These are phyloP conservation scores for Paratilapia polleni DNA, from an alignment of 2,113 vertebrate genomes.

Conservation along the genomic window DNA sequence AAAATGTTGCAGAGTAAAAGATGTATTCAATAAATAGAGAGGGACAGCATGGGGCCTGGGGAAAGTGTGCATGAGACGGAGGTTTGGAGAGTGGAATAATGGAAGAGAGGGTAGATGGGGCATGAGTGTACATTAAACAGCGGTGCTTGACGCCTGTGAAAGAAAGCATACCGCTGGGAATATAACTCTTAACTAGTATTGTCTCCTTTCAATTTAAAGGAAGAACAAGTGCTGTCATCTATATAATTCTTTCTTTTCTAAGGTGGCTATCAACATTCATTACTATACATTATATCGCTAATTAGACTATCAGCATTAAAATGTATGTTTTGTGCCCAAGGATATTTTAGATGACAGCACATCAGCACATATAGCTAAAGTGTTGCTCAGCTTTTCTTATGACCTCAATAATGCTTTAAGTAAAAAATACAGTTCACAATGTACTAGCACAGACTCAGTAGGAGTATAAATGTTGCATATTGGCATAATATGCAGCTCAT, in stretches of 20 bases:
- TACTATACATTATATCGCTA: background rate
- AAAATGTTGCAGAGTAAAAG: slow-evolving; percentile 97
- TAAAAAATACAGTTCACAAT: background rate
- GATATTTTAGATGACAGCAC: background rate
- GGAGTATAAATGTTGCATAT: too few relatives aligned
- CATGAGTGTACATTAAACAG: slow-evolving; percentile 99
- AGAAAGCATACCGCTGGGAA: slow-evolving; percentile 91
- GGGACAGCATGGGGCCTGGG: slow-evolving; percentile 93
- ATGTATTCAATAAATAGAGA: slow-evolving; percentile 99
- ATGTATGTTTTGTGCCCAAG: background rate
- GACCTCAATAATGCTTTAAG: background rate
- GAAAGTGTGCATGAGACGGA: slow-evolving; percentile 96
- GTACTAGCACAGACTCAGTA: background rate
- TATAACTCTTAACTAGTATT: slow-evolving; percentile 98
- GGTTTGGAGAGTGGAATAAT: slow-evolving; percentile 95
- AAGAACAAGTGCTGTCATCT: slow-evolving; percentile 89
- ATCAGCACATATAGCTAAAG: background rate
- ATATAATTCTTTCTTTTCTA: slow-evolving; percentile 76
- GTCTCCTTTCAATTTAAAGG: slow-evolving; percentile 98
- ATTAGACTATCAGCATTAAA: slow-evolving; percentile 37
- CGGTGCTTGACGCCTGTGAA: slow-evolving; percentile 91
- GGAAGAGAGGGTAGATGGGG: slow-evolving; percentile 96
- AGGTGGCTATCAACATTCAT: slow-evolving; percentile 26
- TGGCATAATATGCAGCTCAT: background rate
- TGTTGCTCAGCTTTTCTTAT: background rate